Base-by-base conservation (phyloP, 2,797 vertebrate genomes). In the Poeciliopsis gracilis region DNA sequence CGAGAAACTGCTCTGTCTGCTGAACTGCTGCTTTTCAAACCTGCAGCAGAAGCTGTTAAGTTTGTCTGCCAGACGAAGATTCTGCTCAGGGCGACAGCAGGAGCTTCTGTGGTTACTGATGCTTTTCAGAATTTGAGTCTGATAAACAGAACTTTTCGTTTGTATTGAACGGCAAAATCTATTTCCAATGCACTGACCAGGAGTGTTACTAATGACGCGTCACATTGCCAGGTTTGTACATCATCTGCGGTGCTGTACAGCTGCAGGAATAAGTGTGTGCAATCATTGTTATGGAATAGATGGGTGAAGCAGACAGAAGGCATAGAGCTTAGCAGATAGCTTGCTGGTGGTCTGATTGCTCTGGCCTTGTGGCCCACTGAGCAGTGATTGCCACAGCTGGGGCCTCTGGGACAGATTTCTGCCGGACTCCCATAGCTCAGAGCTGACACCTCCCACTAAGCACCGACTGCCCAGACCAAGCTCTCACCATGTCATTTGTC, bases 371-470 rank as follows among this genome's bases (percentile, higher is more conserved):
- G 89, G 91, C 92, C 92, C 91, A 91, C 91, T 94, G 93, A 94
- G 91, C 93, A 92, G 89, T 94, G 92, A 94, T 94, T 94, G 93
- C 91, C 92, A 92, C 94, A 94, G 94, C 94, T 95, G 93, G 90
- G 93, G 90, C 92, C 93, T 91, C 86, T 84, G 84, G 92, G 91
- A 93, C 86, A 89, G 90, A 91, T 93, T 94, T 92, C 91, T 90
- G 81, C 16, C 77, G 89, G 77, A 67, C 87, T 90, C 85, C 92
- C 93, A 93, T 92, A 90, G 92, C 93, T 92, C 93, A 93, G 90
- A 91, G 83, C 89, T 92, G 89, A 92, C 91, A 92, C 89, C 91
- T 93, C 90, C 86, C 89, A 90, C 92, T 84, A 92, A 91, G 90
- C 84, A 86, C 93, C 86, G 90, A 89, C 91, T 91, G 87, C 85